phyloP scores from a whole-genome alignment of 1,140 invertebrate species.

The Drosophila athabasca region DNA sequence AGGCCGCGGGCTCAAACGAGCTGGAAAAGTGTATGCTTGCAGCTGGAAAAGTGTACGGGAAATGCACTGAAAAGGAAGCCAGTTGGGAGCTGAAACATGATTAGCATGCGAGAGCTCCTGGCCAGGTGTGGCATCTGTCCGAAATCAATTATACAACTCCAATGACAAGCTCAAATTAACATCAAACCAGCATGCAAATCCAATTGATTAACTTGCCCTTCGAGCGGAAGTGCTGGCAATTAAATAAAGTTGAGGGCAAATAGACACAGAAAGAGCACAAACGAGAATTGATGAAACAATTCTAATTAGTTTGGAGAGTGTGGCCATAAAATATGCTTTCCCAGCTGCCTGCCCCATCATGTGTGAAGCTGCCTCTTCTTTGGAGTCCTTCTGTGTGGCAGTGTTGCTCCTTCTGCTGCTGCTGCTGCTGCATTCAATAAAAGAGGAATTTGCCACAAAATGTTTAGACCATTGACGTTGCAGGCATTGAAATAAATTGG shows the following conservation, averaged over 20 bases:
- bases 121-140: too few species aligned
- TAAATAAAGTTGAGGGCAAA: conserved; percentile 53
- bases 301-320: conserved; percentile 45
- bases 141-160: conserved; percentile 24
- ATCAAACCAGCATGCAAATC: background rate
- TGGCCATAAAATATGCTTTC: conserved; percentile 33
- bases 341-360: conserved; percentile 38
- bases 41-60: background rate
- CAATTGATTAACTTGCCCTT: conserved; percentile 13
- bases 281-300: conserved; percentile 10
- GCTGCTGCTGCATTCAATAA: conserved; percentile 39
- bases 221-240: conserved; percentile 10
- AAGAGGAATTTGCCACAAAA: conserved; percentile 57
- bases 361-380: conserved; percentile 53
- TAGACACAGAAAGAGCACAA: conserved; percentile 3
- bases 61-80: background rate
- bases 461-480: conserved; percentile 57
- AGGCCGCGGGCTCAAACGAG: conserved; percentile 12
- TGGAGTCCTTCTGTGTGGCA: too few species aligned
- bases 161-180: conserved; percentile 21
- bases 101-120: background rate
- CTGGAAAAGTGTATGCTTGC: conserved; percentile 18
- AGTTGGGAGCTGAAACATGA: too few species aligned
- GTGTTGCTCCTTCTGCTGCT: too few species aligned
- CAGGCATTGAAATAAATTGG: conserved; percentile 69